phyloP scores from a whole-genome alignment of 2,113 vertebrate genomes.

The Scartelaos histophorus region DNA sequence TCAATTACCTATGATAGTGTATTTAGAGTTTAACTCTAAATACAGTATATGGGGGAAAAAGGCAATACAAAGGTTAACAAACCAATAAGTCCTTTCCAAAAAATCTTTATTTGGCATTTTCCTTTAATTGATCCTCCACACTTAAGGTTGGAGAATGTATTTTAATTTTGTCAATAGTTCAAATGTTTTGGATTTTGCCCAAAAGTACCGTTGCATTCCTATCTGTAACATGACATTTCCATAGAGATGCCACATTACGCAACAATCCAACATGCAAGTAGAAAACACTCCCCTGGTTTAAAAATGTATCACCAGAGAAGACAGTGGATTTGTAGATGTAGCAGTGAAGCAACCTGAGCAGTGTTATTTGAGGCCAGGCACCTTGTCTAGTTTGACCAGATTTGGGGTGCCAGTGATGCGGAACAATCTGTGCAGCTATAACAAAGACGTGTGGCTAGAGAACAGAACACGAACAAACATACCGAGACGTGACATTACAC shows the following conservation, averaged over 20 bases:
- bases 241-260: too few relatives aligned
- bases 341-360: too few relatives aligned
- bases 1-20: background rate
- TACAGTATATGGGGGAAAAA: background rate
- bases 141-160: background rate
- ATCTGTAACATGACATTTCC: too few relatives aligned
- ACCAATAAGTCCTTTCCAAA: background rate
- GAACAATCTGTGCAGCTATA: background rate
- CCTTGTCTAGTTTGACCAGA: too few relatives aligned
- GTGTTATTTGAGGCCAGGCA: too few relatives aligned
- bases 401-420: background rate
- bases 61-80: too few relatives aligned
- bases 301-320: too few relatives aligned
- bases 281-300: too few relatives aligned
- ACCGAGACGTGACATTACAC: background rate
- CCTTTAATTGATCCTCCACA: constrained; percentile 3
- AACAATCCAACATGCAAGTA: too few relatives aligned
- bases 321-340: too few relatives aligned
- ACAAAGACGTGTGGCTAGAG: background rate
- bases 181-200: background rate
- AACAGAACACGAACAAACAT: background rate
- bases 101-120: constrained; percentile 1
- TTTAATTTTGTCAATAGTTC: background rate
- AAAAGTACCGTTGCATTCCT: too few relatives aligned
- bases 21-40: background rate